Conservation (phyloP, 2,888 invertebrate species). For the Epistrophe grossulariae region DNA sequence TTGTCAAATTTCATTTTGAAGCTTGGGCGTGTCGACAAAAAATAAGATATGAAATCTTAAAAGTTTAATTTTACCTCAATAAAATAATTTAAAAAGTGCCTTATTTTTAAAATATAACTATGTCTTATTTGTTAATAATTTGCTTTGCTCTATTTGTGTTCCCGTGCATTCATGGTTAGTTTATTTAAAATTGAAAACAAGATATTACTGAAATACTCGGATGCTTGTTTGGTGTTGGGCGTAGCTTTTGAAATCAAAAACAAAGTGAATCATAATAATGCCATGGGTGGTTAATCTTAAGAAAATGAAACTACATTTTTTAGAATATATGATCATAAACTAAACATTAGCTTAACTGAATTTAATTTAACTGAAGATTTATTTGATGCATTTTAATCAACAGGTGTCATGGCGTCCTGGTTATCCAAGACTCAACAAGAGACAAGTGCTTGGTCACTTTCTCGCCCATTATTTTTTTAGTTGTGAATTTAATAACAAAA, state of each 20-base stretch:
- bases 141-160: conserved; percentile 24
- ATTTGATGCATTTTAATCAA: conserved; percentile 30
- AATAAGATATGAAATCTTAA: conserved; percentile 41
- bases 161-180: conserved; percentile 56
- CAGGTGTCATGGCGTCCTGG: conserved; percentile 57
- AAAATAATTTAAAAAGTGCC: conserved; percentile 43
- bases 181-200: background rate
- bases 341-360: background rate
- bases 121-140: conserved; percentile 44
- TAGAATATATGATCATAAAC: background rate
- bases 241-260: conserved; percentile 28
- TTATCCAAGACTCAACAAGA: background rate
- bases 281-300: background rate
- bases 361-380: conserved; percentile 8
- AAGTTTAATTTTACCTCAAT: conserved; percentile 24
- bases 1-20: conserved; percentile 18
- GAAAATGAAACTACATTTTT: background rate
- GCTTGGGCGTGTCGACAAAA: conserved; percentile 66
- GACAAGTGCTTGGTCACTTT: background rate
- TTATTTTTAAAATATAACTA: conserved; percentile 40
- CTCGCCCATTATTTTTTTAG: background rate
- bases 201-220: background rate
- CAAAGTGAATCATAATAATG: conserved; percentile 46
- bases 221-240: conserved; percentile 33
- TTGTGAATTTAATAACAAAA: background rate